These are phyloP conservation scores for Physocephala rufipes DNA, from an alignment of 2,888 invertebrate genomes.

Conservation along the genomic window DNA sequence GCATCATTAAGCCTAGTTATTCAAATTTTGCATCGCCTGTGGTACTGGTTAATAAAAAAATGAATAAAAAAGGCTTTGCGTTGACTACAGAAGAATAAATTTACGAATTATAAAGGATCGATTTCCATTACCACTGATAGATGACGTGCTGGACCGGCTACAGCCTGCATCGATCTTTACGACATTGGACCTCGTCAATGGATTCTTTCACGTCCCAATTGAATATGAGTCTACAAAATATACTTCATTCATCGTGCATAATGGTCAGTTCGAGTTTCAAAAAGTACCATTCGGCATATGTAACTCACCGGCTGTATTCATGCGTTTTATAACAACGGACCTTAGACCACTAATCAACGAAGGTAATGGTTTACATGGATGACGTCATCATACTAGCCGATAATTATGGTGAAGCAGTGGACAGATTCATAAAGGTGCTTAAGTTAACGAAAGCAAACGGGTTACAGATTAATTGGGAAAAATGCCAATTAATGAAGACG, in stretches of 20 bases:
- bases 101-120: background rate
- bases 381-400: slow-evolving; percentile 37
- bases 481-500: slow-evolving; percentile 30
- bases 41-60: background rate
- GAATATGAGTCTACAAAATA: slow-evolving; percentile 33
- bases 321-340: slow-evolving; percentile 38
- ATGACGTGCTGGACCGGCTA: slow-evolving; percentile 32
- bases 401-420: slow-evolving; percentile 24
- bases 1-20: background rate
- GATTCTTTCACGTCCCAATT: slow-evolving; percentile 39
- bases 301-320: slow-evolving; percentile 57
- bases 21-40: background rate
- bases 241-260: slow-evolving; percentile 34
- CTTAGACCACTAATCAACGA: slow-evolving; percentile 34
- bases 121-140: background rate
- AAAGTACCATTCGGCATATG: slow-evolving; percentile 60
- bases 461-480: slow-evolving; percentile 28
- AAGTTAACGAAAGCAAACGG: slow-evolving; percentile 2
- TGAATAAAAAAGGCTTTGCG: background rate
- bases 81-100: slow-evolving; percentile 3
- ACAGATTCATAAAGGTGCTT: slow-evolving; percentile 12
- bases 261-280: slow-evolving; percentile 8
- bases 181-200: slow-evolving; percentile 34
- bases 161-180: slow-evolving; percentile 30
- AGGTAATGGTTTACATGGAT: slow-evolving; percentile 38